Conservation (phyloP, 2,113 vertebrate species). For the Cinclus cinclus region DNA sequence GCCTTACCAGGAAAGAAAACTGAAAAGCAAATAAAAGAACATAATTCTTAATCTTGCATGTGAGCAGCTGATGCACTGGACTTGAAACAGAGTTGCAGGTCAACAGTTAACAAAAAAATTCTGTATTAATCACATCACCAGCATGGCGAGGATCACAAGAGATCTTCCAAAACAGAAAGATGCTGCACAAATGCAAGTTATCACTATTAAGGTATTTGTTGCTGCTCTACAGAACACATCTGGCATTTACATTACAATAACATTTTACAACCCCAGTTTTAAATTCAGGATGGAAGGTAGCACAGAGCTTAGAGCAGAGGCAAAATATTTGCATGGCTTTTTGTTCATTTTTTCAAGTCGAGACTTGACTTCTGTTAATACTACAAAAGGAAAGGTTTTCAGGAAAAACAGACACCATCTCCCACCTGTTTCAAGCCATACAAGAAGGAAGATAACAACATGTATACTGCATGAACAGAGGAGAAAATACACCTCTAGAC, state of each 20-base stretch:
- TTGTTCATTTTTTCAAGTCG: not conserved
- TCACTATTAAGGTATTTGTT: not conserved
- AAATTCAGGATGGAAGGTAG: not conserved
- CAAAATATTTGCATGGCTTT: not conserved
- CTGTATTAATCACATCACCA: not conserved
- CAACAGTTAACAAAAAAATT: not conserved
- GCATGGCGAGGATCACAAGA: accelerated
- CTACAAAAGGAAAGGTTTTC: not conserved
- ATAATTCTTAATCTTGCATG: not conserved
- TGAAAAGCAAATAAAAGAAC: not conserved
- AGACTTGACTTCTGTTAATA: not conserved
- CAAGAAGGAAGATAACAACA: not conserved
- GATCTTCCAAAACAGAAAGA: not conserved
- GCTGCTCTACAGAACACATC: not conserved
- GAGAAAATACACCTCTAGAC: not conserved
- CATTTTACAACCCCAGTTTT: not conserved
- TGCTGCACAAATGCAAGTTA: not conserved
- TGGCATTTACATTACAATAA: not conserved
- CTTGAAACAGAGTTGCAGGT: not conserved
- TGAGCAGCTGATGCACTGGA: not conserved
- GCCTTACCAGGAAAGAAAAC: not conserved
- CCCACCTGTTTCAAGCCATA: not conserved
- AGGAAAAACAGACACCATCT: not conserved
- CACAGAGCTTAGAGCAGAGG: not conserved
- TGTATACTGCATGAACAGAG: not conserved